Percentiles rank a stretch among this genome's conserved stretches.
Evolutionary conservation across 2,888 invertebrate genomes (phyloP).

Genomic region (Ennomos fuscantarius): DNA sequence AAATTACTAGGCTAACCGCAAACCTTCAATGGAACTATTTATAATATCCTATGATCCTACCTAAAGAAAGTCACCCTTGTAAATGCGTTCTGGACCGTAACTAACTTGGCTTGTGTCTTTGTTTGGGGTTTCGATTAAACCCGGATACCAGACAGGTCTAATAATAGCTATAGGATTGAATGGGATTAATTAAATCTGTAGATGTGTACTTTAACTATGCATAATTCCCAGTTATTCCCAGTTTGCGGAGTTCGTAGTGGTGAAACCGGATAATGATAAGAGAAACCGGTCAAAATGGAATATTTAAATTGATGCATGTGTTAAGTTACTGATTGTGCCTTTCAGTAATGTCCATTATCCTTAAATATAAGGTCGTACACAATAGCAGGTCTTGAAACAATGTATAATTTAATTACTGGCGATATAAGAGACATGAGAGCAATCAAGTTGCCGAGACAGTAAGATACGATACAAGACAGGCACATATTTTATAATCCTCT

Average conservation of each 20-base stretch:
- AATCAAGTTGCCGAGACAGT: constrained; percentile 12
- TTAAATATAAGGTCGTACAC: background rate
- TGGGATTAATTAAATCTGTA: constrained; percentile 1
- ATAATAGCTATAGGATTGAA: constrained; percentile 7
- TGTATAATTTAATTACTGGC: constrained; percentile 18
- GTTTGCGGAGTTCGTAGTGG: too few relatives aligned
- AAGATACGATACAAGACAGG: constrained; percentile 22
- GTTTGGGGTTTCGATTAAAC: constrained; percentile 42
- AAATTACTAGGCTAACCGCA: constrained; percentile 15
- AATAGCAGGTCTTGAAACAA: constrained; percentile 1
- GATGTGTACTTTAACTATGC: background rate
- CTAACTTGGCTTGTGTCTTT: constrained; percentile 53
- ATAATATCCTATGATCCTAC: background rate
- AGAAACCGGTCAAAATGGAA: too few relatives aligned
- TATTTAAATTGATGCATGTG: too few relatives aligned
- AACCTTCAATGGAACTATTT: constrained; percentile 7
- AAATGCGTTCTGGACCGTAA: constrained; percentile 53
- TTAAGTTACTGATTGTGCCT: too few relatives aligned
- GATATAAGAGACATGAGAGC: constrained; percentile 2
- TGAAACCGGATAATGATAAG: too few relatives aligned
- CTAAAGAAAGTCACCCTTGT: constrained; percentile 21
- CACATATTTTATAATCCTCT: constrained; percentile 41
- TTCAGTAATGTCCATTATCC: too few relatives aligned
- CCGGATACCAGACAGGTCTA: background rate
- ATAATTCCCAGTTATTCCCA: too few relatives aligned